These are phyloP conservation scores for Paratrypauchen microcephalus DNA, from an alignment of 2,797 vertebrate genomes.

Conservation along the genomic window DNA sequence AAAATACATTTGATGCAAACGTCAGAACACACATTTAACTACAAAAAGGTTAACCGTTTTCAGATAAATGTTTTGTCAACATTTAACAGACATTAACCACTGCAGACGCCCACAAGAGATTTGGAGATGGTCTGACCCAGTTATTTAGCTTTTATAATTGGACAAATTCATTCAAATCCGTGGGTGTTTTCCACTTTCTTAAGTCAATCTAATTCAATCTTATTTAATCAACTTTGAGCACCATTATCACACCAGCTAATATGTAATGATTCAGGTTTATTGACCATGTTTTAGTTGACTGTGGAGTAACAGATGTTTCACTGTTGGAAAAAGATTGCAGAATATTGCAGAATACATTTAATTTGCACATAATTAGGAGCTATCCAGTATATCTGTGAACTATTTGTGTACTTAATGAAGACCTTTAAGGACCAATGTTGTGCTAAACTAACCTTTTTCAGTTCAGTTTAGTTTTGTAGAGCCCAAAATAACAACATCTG, in stretches of 20 bases:
- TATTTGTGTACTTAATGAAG: too few species aligned
- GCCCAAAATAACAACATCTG: too few species aligned
- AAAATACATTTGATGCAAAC: background rate
- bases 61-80: conserved; percentile 1
- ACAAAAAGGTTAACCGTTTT: background rate
- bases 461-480: too few species aligned
- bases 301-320: background rate
- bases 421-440: too few species aligned
- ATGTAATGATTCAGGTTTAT: background rate
- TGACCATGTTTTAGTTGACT: background rate
- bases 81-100: background rate
- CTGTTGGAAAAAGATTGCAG: background rate
- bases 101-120: background rate
- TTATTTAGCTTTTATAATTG: background rate
- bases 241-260: background rate
- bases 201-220: background rate
- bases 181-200: background rate
- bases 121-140: background rate
- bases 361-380: too few species aligned
- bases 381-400: too few species aligned
- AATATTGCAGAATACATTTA: background rate
- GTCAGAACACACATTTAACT: background rate
- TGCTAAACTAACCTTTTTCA: too few species aligned
- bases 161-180: background rate
- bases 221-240: background rate